Conservation (phyloP, 2,888 invertebrate genomes). For the Hypselothyrea guttata region DNA sequence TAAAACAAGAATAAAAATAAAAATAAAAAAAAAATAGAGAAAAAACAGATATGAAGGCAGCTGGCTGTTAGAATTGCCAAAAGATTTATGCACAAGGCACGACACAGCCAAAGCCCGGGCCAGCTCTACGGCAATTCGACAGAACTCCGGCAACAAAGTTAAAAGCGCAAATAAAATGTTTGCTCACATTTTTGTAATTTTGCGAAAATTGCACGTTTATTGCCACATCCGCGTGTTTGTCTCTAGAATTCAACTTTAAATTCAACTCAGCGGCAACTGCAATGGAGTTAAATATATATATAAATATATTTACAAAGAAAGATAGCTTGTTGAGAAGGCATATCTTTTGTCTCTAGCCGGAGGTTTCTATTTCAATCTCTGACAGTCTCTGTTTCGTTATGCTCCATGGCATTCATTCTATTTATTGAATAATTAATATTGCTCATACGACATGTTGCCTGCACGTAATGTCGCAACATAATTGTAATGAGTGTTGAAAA, state of each 20-base stretch:
- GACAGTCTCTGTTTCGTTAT: not conserved
- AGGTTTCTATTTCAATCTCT: not conserved
- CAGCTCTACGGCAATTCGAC: constrained; percentile 4
- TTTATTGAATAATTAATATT: constrained; percentile 69
- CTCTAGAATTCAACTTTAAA: constrained; percentile 48
- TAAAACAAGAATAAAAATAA: constrained; percentile 32
- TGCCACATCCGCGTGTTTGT: constrained; percentile 52
- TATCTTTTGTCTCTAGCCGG: not conserved
- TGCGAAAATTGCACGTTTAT: constrained; percentile 67
- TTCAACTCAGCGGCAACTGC: constrained; percentile 22
- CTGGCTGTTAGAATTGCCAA: constrained; percentile 55
- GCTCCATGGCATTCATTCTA: no score
- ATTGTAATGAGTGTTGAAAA: constrained; percentile 2
- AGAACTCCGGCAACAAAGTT: constrained; percentile 46
- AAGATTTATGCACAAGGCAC: constrained; percentile 59
- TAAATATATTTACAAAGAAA: no score
- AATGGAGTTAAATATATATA: no score
- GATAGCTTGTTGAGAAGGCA: no score
- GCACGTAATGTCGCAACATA: constrained; percentile 43
- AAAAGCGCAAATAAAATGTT: constrained; percentile 71
- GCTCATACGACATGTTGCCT: constrained; percentile 66
- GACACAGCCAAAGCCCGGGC: not conserved
- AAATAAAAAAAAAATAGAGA: constrained; percentile 47
- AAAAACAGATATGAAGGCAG: constrained; percentile 20
- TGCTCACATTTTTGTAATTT: constrained; percentile 75